A percentile compares a stretch with the other conserved stretches of the same genome.
phyloP scores from a whole-genome alignment of 2,113 vertebrate genomes.

The Austrofundulus limnaeus region DNA sequence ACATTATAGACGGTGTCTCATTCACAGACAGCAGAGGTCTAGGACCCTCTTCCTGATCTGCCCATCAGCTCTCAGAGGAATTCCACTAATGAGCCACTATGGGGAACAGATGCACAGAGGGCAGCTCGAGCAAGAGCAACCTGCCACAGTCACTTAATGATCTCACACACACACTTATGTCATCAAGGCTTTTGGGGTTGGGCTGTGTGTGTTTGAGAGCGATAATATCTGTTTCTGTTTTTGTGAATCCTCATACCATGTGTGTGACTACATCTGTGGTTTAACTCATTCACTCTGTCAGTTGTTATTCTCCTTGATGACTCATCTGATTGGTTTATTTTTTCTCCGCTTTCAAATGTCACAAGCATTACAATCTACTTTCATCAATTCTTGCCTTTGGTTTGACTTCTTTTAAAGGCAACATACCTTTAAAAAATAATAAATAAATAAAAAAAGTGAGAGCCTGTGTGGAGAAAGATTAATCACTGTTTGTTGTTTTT shows the following conservation, averaged over 20 bases:
- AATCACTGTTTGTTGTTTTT: slow-evolving; percentile 45
- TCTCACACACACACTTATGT: slow-evolving; percentile 53
- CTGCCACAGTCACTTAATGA: slow-evolving; percentile 72
- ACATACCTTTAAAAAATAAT: no score
- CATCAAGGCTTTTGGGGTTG: slow-evolving; percentile 23
- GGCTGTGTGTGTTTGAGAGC: slow-evolving; percentile 26
- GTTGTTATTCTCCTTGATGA: slow-evolving; percentile 27
- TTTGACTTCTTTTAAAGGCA: not conserved
- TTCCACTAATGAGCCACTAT: slow-evolving; percentile 72
- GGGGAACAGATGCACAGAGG: slow-evolving; percentile 72
- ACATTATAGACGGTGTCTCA: slow-evolving; percentile 74
- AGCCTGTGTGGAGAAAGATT: no score
- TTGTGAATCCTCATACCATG: slow-evolving; percentile 14
- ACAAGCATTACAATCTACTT: not conserved
- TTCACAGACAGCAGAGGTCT: slow-evolving; percentile 62
- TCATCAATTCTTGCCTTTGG: not conserved
- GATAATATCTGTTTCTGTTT: slow-evolving; percentile 22
- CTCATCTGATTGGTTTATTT: slow-evolving; percentile 24
- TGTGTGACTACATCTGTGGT: slow-evolving; percentile 16
- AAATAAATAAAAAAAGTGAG: not conserved
- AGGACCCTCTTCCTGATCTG: slow-evolving; percentile 66
- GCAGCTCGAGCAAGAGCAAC: slow-evolving; percentile 66
- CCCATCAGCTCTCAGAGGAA: slow-evolving; percentile 64
- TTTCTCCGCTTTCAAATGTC: not conserved
- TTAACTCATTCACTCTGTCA: not conserved